These are phyloP conservation scores for Darevskia mixta DNA, from an alignment of 2,797 vertebrate genomes.

Conservation along the genomic window DNA sequence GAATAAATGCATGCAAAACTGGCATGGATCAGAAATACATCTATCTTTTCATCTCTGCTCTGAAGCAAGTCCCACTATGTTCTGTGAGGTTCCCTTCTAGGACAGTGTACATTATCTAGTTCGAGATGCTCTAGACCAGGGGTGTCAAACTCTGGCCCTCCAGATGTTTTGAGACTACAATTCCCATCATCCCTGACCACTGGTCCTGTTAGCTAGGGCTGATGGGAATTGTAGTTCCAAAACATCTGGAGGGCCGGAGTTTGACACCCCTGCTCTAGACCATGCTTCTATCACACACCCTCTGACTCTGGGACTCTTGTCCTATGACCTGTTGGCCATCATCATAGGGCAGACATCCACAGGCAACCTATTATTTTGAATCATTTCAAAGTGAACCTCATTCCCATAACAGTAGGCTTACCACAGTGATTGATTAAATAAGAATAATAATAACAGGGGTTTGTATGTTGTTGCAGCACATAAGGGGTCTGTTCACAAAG, in stretches of 20 bases:
- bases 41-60: too few species aligned
- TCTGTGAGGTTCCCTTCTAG: too few species aligned
- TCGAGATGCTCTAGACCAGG: background rate
- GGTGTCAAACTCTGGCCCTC: too few species aligned
- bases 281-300: background rate
- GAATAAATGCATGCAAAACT: too few species aligned
- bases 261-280: background rate
- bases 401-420: background rate
- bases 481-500: background rate
- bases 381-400: background rate
- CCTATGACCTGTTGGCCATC: background rate
- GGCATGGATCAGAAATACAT: too few species aligned
- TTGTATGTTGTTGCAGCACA: too few species aligned
- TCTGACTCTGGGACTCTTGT: background rate
- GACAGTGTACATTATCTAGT: background rate
- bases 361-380: background rate
- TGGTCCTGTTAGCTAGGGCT: too few species aligned
- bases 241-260: too few species aligned
- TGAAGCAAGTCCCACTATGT: too few species aligned
- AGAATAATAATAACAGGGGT: background rate
- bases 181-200: too few species aligned
- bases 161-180: too few species aligned
- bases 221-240: too few species aligned
- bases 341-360: background rate
- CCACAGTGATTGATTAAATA: background rate